phyloP scores from a whole-genome alignment of 2,113 vertebrate genomes.

The Cyanoramphus novaezelandiae region DNA sequence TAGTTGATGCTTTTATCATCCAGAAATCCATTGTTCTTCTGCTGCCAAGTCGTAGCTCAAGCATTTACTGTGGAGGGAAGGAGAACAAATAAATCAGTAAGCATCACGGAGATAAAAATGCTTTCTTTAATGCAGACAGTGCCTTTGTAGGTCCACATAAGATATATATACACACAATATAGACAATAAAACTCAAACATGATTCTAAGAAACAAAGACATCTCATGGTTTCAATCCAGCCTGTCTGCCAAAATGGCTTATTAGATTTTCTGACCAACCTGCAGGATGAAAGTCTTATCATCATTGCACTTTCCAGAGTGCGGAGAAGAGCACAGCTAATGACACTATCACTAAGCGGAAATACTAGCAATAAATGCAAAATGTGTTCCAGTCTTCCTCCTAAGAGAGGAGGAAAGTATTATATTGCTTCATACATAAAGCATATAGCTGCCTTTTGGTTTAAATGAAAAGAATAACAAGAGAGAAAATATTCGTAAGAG shows the following conservation, averaged over 20 bases:
- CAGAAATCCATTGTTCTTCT: background rate
- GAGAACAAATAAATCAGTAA: background rate
- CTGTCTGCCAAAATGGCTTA: background rate
- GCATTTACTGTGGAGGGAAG: background rate
- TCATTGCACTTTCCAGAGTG: background rate
- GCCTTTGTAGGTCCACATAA: background rate
- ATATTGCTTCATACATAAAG: background rate
- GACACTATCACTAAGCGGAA: background rate
- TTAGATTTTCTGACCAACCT: constrained; percentile 20
- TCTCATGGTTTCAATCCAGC: background rate
- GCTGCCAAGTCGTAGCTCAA: background rate
- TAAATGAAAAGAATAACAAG: background rate
- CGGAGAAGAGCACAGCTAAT: background rate
- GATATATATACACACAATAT: background rate
- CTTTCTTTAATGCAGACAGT: background rate
- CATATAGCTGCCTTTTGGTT: background rate
- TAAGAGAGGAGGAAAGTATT: background rate
- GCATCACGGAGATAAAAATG: background rate
- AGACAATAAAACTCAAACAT: background rate
- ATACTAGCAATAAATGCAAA: background rate
- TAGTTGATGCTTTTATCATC: background rate
- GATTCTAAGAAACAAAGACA: background rate
- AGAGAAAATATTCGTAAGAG: background rate
- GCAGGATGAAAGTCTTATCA: background rate
- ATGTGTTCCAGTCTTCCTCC: background rate